Evolutionary conservation across 2,797 vertebrate genomes (phyloP), one percentile per base, ranked within the genome.

Genomic region (Aeoliscus strigatus): DNA sequence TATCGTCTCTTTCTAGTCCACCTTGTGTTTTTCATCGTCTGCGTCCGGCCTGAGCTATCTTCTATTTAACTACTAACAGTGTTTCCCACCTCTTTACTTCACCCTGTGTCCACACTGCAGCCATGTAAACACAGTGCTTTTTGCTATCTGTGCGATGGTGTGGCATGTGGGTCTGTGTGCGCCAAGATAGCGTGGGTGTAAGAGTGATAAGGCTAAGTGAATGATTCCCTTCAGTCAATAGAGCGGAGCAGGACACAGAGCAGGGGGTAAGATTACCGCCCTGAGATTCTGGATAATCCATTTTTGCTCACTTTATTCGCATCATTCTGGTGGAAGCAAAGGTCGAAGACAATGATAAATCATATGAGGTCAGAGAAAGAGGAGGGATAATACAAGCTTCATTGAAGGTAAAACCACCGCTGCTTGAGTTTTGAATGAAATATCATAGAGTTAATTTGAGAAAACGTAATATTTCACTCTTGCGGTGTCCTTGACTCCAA

Each of bases 231-330:
- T 35, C 23, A 17, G 66, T 66, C 60, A 78, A 81, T 67, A 73
- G 45, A 63, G 24, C 21, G n/a, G 39, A 62, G 62, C 28, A 8
- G 65, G 37, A 70, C 66, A 67, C 42, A 8, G 64, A 62, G 66
- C 59, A 44, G 68, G 56, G 67, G 48, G 63, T 63, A 71, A 70
- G 76, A 64, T 48, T 23, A 26, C 58, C 46, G 71, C 77, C 78
- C 79, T 74, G 69, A 73, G 72, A 83, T 77, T 79, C 71, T 79
- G 75, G 75, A 75, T 63, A 66, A 79, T 70, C 64, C 78, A n/a
- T n/a, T 83, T 77, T 64, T 56, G 64, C 37, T 60, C 60, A 60
- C 65, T 73, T 80, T 82, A 83, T 78, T 79, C 77, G 72, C 66
- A 63, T 67, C 54, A 69, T 73, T 63, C 73, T 61, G 56, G 58